Percentiles rank a stretch among this genome's conserved stretches.
Conservation (phyloP, 1,140 invertebrate genomes). For the Scaptomyza pallida region DNA sequence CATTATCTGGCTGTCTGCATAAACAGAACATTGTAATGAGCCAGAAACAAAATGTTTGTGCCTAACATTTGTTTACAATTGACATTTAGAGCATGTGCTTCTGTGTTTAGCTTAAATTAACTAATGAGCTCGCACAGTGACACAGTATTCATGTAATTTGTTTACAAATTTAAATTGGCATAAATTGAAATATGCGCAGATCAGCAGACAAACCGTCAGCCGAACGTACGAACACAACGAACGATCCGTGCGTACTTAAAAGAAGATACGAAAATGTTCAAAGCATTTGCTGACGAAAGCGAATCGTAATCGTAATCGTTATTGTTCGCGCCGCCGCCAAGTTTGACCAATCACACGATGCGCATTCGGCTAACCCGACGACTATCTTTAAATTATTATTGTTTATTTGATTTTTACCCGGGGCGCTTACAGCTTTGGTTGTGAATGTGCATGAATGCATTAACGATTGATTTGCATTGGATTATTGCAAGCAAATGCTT, state of each 20-base stretch:
- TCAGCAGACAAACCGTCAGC: not conserved
- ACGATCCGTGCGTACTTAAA: slow-evolving; percentile 26
- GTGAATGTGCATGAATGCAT: not conserved
- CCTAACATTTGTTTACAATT: not conserved
- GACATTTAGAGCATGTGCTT: not conserved
- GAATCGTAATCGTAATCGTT: not conserved
- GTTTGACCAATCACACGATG: not conserved
- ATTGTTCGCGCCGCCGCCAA: not conserved
- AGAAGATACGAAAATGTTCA: not conserved
- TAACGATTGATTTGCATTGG: slow-evolving; percentile 25
- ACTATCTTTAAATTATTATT: not conserved
- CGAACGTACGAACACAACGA: slow-evolving; percentile 8
- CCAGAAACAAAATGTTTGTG: not conserved
- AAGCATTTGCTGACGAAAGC: slow-evolving; percentile 1
- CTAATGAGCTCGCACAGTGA: slow-evolving; percentile 7
- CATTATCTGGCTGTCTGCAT: not conserved
- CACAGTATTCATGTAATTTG: slow-evolving; percentile 5
- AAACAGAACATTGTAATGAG: too few species aligned
- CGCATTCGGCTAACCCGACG: not conserved
- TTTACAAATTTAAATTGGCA: slow-evolving; percentile 21
- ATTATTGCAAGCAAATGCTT: slow-evolving; percentile 1
- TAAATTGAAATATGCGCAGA: slow-evolving; percentile 3
- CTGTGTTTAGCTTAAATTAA: not conserved
- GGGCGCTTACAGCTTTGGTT: not conserved
- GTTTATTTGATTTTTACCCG: not conserved